Conservation (phyloP, 2,888 invertebrate genomes). For the Abscondita cerata region DNA sequence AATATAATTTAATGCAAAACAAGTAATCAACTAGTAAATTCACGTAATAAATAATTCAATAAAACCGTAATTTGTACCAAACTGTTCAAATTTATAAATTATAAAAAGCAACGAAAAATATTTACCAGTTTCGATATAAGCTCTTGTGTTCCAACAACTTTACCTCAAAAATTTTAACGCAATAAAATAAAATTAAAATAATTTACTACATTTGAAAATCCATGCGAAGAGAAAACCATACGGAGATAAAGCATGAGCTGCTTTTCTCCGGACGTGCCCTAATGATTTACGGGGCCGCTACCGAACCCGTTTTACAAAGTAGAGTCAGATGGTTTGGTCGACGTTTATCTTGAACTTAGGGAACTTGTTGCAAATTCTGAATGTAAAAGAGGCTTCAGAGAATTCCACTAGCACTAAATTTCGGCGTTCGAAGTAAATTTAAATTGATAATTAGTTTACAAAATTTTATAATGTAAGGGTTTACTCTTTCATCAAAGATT, state of each 20-base stretch:
- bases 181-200: constrained; percentile 4
- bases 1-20: too few relatives aligned
- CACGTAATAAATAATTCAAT: too few relatives aligned
- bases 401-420: constrained; percentile 8
- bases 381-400: constrained; percentile 14
- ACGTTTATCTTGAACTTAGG: constrained; percentile 14
- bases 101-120: too few relatives aligned
- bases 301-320: neutral
- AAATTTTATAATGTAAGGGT: too few relatives aligned
- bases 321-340: constrained; percentile 14
- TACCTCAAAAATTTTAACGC: neutral
- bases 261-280: constrained; percentile 17
- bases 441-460: constrained; percentile 16
- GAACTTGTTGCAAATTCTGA: constrained; percentile 19
- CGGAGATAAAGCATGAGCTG: constrained; percentile 18
- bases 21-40: too few relatives aligned
- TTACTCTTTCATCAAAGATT: too few relatives aligned
- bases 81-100: too few relatives aligned
- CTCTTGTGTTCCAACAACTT: too few relatives aligned
- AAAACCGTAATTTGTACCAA: too few relatives aligned
- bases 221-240: constrained; percentile 13
- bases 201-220: constrained; percentile 2
- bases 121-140: too few relatives aligned
- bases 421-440: constrained; percentile 2
- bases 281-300: constrained; percentile 17